phyloP scores from a whole-genome alignment of 2,888 invertebrate genomes.

The Protodeltote pygarga region DNA sequence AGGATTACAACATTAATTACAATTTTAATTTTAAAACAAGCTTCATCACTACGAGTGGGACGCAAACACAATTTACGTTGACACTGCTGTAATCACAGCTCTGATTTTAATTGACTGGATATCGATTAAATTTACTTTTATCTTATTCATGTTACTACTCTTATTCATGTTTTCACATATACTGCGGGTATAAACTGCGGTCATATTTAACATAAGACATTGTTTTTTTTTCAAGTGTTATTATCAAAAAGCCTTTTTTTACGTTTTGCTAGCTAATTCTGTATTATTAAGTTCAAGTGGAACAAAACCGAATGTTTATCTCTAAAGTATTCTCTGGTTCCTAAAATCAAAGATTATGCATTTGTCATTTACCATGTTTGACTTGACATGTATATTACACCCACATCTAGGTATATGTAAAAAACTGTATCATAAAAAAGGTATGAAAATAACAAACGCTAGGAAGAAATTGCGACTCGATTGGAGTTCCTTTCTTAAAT shows the following conservation, averaged over 20 bases:
- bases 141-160: constrained; percentile 31
- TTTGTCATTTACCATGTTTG: constrained; percentile 2
- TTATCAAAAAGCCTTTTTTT: too few relatives aligned
- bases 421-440: constrained; percentile 23
- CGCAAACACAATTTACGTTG: constrained; percentile 64
- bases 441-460: constrained; percentile 46
- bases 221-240: constrained; percentile 27
- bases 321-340: too few relatives aligned
- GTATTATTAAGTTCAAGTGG: too few relatives aligned
- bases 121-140: constrained; percentile 47
- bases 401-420: constrained; percentile 8
- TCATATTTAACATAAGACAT: constrained; percentile 17
- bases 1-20: constrained; percentile 21
- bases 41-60: constrained; percentile 37
- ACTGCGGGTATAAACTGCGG: constrained; percentile 35
- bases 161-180: too few relatives aligned
- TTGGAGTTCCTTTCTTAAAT: constrained; percentile 77
- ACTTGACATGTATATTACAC: constrained; percentile 1
- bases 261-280: too few relatives aligned
- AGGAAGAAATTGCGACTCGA: constrained; percentile 66
- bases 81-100: constrained; percentile 55
- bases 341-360: not conserved
- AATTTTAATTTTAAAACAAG: constrained; percentile 38
- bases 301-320: too few relatives aligned
- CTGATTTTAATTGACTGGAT: constrained; percentile 60